Evolutionary conservation across 2,888 invertebrate species (phyloP), one percentile per base, ranked within the genome.

Genomic region (Papilio gigon): DNA sequence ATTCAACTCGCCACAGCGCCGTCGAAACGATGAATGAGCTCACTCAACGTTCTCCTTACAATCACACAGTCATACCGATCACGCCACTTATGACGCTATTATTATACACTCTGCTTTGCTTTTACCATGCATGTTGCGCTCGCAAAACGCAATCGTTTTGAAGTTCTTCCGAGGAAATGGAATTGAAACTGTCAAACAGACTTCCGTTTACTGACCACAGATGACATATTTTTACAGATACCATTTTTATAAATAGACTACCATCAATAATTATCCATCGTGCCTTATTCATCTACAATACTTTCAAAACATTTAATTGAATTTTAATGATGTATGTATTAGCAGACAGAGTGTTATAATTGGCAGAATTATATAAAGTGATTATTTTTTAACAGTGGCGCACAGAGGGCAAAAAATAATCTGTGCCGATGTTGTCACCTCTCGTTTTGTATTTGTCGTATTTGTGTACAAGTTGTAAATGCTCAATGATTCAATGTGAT

Each of bases 1-100:
- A 77, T 78, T 79, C 78, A 72, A 79, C 78, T 81, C 82, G 86
- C 77, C 80, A 82, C 80, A 79, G 76, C 82, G 77, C 72, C 78
- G 76, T 80, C 77, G 72, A 73, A 77, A 83, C 84, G 81, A 83
- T 83, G 83, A 86, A 87, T 85, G 84, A 87, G 84, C 82, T 79
- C 59, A 85, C 82, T 79, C 59, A 22, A 58, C 65, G 64, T 71
- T 71, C 63, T 70, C 71, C 68, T 72, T 71, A 67, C 70, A 69
- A 67, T 72, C 72, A 67, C 70, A 69, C 71, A 53, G 47, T 59
- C 70, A 66, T 70, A 60, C 68, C 61, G 65, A 64, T 71, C 71
- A 70, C 71, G 69, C 72, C 73, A 73, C 68, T 67, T 70, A 71
- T 72, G 71, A 71, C 71, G 71, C 70, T 68, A 66, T 63, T 65